These are phyloP conservation scores for Grantiella picta DNA, from an alignment of 2,113 vertebrate genomes.

Conservation along the genomic window DNA sequence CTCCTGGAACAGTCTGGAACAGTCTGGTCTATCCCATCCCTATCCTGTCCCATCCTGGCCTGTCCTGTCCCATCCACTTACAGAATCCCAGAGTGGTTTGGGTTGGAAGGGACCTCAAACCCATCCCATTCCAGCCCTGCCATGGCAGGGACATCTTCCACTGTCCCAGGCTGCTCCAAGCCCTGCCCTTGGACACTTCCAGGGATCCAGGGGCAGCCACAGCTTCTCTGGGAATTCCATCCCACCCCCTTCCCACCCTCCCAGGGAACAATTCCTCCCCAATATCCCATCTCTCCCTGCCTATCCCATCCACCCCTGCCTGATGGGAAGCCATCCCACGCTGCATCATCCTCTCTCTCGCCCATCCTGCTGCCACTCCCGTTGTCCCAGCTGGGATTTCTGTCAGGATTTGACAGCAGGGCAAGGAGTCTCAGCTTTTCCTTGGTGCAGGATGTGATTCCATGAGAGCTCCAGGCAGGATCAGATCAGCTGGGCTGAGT, in stretches of 20 bases:
- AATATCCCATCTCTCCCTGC: rapidly evolving
- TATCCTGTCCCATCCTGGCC: too few species aligned
- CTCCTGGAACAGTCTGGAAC: background rate
- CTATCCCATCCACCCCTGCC: background rate
- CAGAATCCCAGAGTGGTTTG: background rate
- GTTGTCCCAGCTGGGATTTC: background rate
- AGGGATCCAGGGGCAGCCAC: background rate
- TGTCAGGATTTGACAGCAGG: background rate
- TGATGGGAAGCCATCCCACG: background rate
- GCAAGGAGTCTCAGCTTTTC: rapidly evolving
- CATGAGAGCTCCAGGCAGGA: background rate
- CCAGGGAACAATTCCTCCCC: background rate
- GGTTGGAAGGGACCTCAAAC: rapidly evolving
- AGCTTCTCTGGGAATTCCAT: background rate
- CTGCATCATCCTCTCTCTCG: too few species aligned
- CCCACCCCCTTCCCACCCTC: background rate
- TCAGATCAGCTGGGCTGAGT: background rate
- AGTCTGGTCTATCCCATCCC: background rate
- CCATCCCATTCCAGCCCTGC: background rate
- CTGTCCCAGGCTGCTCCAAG: background rate
- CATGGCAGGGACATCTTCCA: background rate
- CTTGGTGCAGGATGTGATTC: background rate
- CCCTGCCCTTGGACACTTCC: background rate
- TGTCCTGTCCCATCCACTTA: background rate
- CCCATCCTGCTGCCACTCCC: too few species aligned